These are phyloP conservation scores for Actinia equina DNA, from an alignment of 64 coral and sea anemone species.

Conservation along the genomic window DNA sequence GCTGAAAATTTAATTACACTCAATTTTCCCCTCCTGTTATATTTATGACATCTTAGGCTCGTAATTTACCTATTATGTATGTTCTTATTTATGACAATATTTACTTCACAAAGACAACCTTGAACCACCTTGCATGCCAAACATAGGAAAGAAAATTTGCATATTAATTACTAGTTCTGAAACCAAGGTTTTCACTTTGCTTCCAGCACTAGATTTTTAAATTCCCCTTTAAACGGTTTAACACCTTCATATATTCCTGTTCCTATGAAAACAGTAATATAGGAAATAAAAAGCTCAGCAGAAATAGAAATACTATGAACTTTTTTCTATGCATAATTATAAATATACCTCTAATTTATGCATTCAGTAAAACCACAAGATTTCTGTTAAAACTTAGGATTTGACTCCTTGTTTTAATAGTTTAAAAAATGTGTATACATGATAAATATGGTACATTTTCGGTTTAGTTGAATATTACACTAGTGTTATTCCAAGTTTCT, in stretches of 20 bases:
- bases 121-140: too few relatives aligned
- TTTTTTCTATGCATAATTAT: neutral
- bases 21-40: too few relatives aligned
- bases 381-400: constrained; percentile 4
- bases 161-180: neutral
- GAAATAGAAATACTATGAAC: neutral
- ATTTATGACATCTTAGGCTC: too few relatives aligned
- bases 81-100: too few relatives aligned
- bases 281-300: neutral
- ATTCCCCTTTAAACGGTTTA: constrained; percentile 1
- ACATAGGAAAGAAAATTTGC: neutral
- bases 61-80: too few relatives aligned
- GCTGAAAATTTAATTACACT: too few relatives aligned
- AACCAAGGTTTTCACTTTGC: neutral
- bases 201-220: constrained; percentile 4
- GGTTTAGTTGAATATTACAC: neutral
- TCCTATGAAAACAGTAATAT: neutral
- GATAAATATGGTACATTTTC: constrained; percentile 25
- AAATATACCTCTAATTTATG: neutral
- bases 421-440: constrained; percentile 30
- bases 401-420: constrained; percentile 13
- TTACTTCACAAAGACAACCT: too few relatives aligned
- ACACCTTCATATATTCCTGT: neutral
- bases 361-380: neutral
- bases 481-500: neutral